A percentile compares a stretch with the other conserved stretches of the same genome.
These are phyloP conservation scores for Stenodema calcarata DNA, from an alignment of 2,888 invertebrate genomes.

Conservation along the genomic window DNA sequence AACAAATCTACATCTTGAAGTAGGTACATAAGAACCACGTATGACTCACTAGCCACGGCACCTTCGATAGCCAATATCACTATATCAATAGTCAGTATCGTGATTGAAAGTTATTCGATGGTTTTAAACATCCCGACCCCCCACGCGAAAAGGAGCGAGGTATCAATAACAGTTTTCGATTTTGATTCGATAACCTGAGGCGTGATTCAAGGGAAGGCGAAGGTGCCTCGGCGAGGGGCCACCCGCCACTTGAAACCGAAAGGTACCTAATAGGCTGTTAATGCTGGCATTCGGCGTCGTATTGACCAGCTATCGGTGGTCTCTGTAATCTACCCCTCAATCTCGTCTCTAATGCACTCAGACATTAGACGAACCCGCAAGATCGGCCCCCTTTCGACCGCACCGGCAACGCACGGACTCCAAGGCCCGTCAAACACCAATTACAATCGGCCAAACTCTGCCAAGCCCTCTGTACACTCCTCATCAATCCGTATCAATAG, in stretches of 20 bases:
- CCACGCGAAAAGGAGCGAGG: too few relatives aligned
- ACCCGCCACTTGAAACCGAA: not conserved
- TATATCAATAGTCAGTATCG: too few relatives aligned
- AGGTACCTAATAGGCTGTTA: not conserved
- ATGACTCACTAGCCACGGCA: too few relatives aligned
- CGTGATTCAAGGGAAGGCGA: not conserved
- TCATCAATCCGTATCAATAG: not conserved
- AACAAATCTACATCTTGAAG: too few relatives aligned
- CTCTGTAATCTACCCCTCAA: not conserved
- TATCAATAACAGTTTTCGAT: too few relatives aligned
- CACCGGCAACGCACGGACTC: not conserved
- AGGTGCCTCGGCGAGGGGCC: not conserved
- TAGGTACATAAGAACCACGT: too few relatives aligned
- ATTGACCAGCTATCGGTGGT: slow-evolving; percentile 30
- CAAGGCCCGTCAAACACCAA: not conserved
- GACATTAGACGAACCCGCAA: not conserved
- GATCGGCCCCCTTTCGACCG: not conserved
- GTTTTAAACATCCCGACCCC: too few relatives aligned
- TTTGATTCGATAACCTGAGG: too few relatives aligned
- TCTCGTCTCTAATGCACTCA: not conserved
- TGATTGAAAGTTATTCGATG: too few relatives aligned
- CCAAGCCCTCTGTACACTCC: not conserved
- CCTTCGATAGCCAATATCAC: too few relatives aligned
- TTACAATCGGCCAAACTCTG: not conserved
- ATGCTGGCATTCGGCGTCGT: not conserved